Evolutionary conservation across 2,113 vertebrate species (phyloP), one percentile per base, ranked within the genome.

Genomic region (Lonchura striata): DNA sequence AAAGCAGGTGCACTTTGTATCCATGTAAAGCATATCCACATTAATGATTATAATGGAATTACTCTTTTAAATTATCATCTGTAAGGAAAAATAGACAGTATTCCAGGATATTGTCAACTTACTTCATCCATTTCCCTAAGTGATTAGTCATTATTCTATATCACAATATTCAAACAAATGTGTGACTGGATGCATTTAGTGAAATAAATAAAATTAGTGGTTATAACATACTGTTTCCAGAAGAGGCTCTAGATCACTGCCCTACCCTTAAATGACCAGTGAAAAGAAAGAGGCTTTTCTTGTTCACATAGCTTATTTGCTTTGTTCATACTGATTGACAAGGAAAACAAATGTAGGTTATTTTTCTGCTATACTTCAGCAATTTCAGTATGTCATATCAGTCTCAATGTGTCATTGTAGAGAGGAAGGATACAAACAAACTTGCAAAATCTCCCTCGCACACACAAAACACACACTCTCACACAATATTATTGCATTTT

Each of bases 361-460:
- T 96, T 89, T 92, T 97, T 96, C 46, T 72, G 97, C 63, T 83
- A 85, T 57, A 91, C 79, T 94, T 96, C 93, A 97, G 69, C 86
- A 95, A 91, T 96, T 95, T 96, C 94, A 97, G 81, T 77, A 90
- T 90, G 85, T 66, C 95, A 46, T 77, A 85, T 90, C 92, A 77
- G 88, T 86, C 74, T 93, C 82, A 79, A 52, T 84, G 83, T 97
- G 95, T 94, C 96, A 97, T 37, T 94, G 61, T 72, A 95, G 49
- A 95, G 56, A 93, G 82, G 92, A 96, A 96, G 52, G 24, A 88
- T 50, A 85, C 35, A 91, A 95, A 94, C 7, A 7, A 84, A 81
- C 42, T 53, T 85, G 63, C 70, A 84, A 94, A 88, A 85, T 83
- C 59, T 85, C 66, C 53, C 41, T 25, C 69, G 49, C 39, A 50